Evolutionary conservation across 2,888 invertebrate genomes (phyloP), one percentile per base, ranked within the genome.

Genomic region (Spicauda simplicius): DNA sequence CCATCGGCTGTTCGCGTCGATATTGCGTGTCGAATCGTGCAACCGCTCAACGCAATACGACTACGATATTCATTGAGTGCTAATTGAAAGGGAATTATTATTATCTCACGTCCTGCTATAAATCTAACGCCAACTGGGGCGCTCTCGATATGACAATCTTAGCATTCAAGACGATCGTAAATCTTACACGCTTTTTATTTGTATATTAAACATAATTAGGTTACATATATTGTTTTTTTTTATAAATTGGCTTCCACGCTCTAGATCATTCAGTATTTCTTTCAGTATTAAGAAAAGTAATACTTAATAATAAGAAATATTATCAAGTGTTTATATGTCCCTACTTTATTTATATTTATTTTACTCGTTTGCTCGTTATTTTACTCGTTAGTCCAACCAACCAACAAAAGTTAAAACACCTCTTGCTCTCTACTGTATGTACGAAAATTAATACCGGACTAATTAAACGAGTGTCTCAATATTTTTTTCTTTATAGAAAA

Each of bases 21-120:
- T 90, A 88, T 87, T 84, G 88, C 92, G 90, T 88, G 81, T 83
- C 90, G 80, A 90, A 92, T 91, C 85, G 86, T 74, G 79, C 86
- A 84, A 85, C 85, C 88, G 88, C 81, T 85, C 84, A 82, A 80
- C 78, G 79, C 77, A 75, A 76, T 80, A 78, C 80, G 76, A 81
- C 83, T 82, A 78, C 80, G 77, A 83, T 82, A 83, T 81, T 84
- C 86, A 91, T 89, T 83, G 88, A 84, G 80, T 78, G 81, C 83
- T 91, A 92, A 93, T 92, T 91, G 93, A 90, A 92, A 90, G 85
- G 82, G 86, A 88, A 90, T 87, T 67, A 67, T 67, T 86, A 86
- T 84, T 81, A 83, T 82, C 77, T 71, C 71, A 66, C 63, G 82
- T 83, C 85, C 83, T 82, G 83, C 82, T 76, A 91, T 92, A 90